Evolutionary conservation across 2,113 vertebrate species (phyloP).

Genomic region (Menura novaehollandiae): DNA sequence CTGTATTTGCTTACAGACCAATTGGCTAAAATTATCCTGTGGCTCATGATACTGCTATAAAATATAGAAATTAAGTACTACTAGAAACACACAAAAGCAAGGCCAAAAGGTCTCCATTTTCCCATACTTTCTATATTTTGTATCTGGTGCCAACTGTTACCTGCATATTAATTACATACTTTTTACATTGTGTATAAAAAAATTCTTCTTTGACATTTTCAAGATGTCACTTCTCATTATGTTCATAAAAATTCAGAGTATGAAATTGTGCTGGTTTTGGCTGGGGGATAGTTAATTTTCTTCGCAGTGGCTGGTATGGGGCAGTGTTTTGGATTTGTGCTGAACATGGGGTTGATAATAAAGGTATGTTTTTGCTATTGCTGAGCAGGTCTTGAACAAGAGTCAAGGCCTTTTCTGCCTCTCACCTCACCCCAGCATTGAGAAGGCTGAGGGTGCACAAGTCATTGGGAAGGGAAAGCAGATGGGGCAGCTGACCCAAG

Average conservation of each 20-base stretch:
- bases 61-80: neutral
- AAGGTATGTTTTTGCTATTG: neutral
- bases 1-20: neutral
- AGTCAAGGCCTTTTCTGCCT: neutral
- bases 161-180: neutral
- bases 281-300: neutral
- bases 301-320: neutral
- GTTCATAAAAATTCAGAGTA: neutral
- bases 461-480: neutral
- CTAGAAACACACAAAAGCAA: neutral
- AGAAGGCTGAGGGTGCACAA: neutral
- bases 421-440: rapidly evolving
- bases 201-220: neutral
- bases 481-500: neutral
- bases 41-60: neutral
- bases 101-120: neutral
- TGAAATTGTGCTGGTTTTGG: neutral
- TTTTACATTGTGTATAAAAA: neutral
- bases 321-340: neutral
- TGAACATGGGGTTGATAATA: neutral
- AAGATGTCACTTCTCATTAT: neutral
- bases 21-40: neutral
- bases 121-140: neutral
- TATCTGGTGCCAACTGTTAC: neutral
- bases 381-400: neutral